A percentile compares a stretch with the other conserved stretches of the same genome.
Conservation (phyloP, 2,888 invertebrate species). For the Venusia cambrica region DNA sequence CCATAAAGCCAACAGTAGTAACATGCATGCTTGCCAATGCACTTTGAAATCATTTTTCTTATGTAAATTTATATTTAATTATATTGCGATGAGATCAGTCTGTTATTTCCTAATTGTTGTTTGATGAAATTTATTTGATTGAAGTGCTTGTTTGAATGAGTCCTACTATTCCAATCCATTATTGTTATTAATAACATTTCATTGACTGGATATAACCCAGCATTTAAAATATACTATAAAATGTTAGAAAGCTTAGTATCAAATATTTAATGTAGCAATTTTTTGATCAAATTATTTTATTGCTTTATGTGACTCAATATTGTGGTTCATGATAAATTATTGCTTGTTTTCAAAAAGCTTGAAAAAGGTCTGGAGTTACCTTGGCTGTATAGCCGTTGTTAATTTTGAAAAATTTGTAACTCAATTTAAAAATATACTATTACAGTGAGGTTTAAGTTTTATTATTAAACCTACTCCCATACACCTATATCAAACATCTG, state of each 20-base stretch:
- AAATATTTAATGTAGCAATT: constrained; percentile 70
- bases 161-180: constrained; percentile 56
- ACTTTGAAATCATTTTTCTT: constrained; percentile 7
- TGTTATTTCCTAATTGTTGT: constrained; percentile 13
- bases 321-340: constrained; percentile 64
- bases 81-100: constrained; percentile 6
- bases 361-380: constrained; percentile 58
- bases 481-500: too few species aligned
- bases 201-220: constrained; percentile 69
- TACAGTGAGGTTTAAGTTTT: constrained; percentile 50
- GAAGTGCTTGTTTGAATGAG: constrained; percentile 67
- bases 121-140: constrained; percentile 17
- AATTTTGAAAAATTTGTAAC: constrained; percentile 74
- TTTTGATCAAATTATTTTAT: constrained; percentile 75
- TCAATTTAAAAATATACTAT: constrained; percentile 79
- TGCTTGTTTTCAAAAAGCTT: constrained; percentile 61
- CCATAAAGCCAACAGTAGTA: not conserved
- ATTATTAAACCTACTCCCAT: constrained; percentile 40
- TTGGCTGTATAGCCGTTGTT: constrained; percentile 65
- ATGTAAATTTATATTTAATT: constrained; percentile 11
- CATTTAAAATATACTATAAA: constrained; percentile 76
- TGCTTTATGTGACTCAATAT: constrained; percentile 73
- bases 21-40: not conserved
- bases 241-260: constrained; percentile 74
- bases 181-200: constrained; percentile 33